Evolutionary conservation across 2,888 invertebrate genomes (phyloP).

Genomic region (Acanthosepion lycidas): DNA sequence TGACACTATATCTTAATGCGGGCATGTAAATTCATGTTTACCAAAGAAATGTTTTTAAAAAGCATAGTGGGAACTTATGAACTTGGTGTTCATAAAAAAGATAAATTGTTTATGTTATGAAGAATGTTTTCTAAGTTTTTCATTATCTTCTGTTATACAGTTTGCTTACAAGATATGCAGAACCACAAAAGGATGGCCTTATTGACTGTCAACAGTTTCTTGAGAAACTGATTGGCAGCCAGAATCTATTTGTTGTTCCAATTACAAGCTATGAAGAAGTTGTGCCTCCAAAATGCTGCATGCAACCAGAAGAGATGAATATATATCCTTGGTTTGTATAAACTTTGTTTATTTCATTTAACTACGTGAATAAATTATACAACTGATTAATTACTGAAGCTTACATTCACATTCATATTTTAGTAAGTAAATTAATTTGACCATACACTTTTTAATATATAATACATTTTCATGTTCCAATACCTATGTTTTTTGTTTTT

Average conservation of each 20-base stretch:
- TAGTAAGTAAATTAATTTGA: too few relatives aligned
- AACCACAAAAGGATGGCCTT: background rate
- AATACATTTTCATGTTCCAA: too few relatives aligned
- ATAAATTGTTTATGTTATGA: background rate
- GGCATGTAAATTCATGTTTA: too few relatives aligned
- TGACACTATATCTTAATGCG: too few relatives aligned
- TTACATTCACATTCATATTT: too few relatives aligned
- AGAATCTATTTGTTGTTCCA: background rate
- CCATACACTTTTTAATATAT: too few relatives aligned
- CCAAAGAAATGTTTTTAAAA: too few relatives aligned
- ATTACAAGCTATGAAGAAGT: background rate
- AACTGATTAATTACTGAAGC: too few relatives aligned
- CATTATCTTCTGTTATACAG: background rate
- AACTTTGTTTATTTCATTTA: background rate
- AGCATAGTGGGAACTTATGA: too few relatives aligned
- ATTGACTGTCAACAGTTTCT: background rate
- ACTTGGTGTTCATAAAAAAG: background rate
- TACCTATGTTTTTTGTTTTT: too few relatives aligned
- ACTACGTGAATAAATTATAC: background rate
- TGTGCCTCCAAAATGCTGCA: background rate
- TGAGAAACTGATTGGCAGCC: background rate
- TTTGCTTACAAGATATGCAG: background rate
- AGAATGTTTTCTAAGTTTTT: background rate
- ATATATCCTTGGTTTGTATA: background rate
- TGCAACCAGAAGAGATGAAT: background rate